phyloP scores from a whole-genome alignment of 1,140 invertebrate species.

The Drosophila sp. region DNA sequence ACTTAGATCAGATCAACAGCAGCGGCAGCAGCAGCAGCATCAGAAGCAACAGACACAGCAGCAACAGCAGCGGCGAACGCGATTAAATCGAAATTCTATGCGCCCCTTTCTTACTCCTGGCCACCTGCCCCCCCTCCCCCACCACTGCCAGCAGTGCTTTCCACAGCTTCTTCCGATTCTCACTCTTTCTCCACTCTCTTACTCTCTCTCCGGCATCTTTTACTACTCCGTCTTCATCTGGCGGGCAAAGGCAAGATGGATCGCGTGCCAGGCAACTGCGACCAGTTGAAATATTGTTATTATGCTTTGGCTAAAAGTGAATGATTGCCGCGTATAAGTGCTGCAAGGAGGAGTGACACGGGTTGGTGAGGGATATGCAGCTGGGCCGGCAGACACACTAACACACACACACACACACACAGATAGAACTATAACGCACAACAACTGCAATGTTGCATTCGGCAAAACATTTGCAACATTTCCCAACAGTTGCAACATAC shows the following conservation, averaged over 20 bases:
- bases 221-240: slow-evolving; percentile 14
- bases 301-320: slow-evolving; percentile 79
- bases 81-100: slow-evolving; percentile 80
- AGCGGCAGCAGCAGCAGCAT: slow-evolving; percentile 27
- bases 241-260: slow-evolving; percentile 60
- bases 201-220: background rate
- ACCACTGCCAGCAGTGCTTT: no score
- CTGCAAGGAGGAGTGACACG: background rate
- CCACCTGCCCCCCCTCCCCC: background rate
- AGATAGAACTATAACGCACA: slow-evolving; percentile 65
- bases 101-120: slow-evolving; percentile 42
- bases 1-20: slow-evolving; percentile 76
- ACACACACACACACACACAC: slow-evolving; percentile 8
- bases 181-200: background rate
- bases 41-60: slow-evolving; percentile 29
- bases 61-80: slow-evolving; percentile 50
- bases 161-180: background rate
- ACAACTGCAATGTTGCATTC: slow-evolving; percentile 30
- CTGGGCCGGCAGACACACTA: slow-evolving; percentile 42
- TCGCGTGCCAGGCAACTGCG: slow-evolving; percentile 76
- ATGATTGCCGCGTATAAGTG: slow-evolving; percentile 64
- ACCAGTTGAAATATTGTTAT: slow-evolving; percentile 81
- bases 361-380: slow-evolving; percentile 14
- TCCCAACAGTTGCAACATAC: slow-evolving; percentile 41
- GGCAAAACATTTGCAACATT: slow-evolving; percentile 40